A percentile compares a stretch with the other conserved stretches of the same genome.
Conservation (phyloP, 1,140 invertebrate genomes). For the Macrostomum lignano region DNA sequence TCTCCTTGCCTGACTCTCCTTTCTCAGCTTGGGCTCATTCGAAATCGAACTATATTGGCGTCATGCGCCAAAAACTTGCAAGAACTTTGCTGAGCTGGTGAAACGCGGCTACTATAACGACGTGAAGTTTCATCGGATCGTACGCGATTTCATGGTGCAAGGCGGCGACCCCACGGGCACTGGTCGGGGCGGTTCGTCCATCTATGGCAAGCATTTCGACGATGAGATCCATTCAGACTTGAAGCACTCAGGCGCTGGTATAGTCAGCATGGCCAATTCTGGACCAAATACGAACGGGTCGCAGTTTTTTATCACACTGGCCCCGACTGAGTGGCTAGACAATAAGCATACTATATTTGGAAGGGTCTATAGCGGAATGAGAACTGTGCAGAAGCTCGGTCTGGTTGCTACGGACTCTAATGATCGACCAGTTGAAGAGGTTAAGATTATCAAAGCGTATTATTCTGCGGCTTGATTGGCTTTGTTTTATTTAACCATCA, state of each 20-base stretch:
- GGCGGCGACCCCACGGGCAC: conserved; percentile 64
- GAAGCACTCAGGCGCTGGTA: conserved; percentile 60
- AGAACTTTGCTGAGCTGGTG: conserved; percentile 75
- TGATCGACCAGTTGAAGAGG: conserved; percentile 59
- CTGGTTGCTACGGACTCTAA: conserved; percentile 64
- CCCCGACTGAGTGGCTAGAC: conserved; percentile 84
- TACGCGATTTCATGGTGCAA: conserved; percentile 83
- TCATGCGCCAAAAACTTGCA: conserved; percentile 68
- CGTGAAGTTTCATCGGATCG: conserved; percentile 78
- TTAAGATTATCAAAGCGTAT: conserved; percentile 54
- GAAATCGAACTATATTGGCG: conserved; percentile 96
- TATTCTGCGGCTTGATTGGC: too few species aligned
- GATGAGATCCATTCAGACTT: conserved; percentile 80
- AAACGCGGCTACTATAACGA: conserved; percentile 76
- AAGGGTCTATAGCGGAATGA: conserved; percentile 53
- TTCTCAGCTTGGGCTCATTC: too few species aligned
- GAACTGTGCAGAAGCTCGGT: conserved; percentile 59
- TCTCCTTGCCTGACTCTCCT: too few species aligned
- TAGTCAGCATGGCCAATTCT: conserved; percentile 70
- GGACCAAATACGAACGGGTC: conserved; percentile 85
- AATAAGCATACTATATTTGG: conserved; percentile 89
- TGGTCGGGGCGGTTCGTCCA: conserved; percentile 62
- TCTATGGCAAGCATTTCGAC: conserved; percentile 68
- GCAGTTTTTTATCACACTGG: conserved; percentile 88
- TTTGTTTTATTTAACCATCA: too few species aligned